Evolutionary conservation across 2,113 vertebrate species (phyloP).

Genomic region (Emydura subglobosa): DNA sequence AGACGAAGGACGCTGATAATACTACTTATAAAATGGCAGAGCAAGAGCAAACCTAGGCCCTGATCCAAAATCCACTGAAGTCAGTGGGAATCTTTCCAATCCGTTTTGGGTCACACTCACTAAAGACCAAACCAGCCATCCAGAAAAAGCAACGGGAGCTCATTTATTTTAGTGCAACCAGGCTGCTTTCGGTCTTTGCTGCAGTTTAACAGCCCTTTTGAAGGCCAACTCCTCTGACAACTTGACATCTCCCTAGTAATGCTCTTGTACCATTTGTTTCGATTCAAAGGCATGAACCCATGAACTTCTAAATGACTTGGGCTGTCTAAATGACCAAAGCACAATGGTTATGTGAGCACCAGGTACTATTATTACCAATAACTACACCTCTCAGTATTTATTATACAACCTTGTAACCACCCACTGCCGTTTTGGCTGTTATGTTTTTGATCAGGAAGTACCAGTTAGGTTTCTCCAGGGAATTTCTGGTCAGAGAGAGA

Average conservation of each 20-base stretch:
- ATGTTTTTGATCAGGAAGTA: background rate
- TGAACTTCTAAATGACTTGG: background rate
- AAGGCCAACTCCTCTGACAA: background rate
- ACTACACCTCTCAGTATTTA: background rate
- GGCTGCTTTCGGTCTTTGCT: background rate
- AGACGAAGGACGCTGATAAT: background rate
- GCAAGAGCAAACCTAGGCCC: background rate
- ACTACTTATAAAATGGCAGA: background rate
- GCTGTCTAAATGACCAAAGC: background rate
- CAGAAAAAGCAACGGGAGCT: fast-evolving
- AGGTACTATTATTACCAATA: background rate
- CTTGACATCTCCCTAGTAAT: background rate
- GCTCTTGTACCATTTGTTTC: no score
- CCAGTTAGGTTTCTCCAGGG: no score
- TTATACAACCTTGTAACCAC: background rate
- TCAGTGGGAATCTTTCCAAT: background rate
- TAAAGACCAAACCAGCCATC: background rate
- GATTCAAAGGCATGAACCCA: background rate
- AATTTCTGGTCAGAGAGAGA: no score
- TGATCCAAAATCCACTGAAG: background rate
- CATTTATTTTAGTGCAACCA: background rate
- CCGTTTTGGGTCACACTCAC: background rate
- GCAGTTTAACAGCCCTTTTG: background rate
- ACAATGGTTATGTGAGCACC: background rate
- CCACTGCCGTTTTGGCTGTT: background rate